Evolutionary conservation across 1,140 invertebrate genomes (phyloP), one percentile per base, ranked within the genome.

Genomic region (Heliconius hewitsoni): DNA sequence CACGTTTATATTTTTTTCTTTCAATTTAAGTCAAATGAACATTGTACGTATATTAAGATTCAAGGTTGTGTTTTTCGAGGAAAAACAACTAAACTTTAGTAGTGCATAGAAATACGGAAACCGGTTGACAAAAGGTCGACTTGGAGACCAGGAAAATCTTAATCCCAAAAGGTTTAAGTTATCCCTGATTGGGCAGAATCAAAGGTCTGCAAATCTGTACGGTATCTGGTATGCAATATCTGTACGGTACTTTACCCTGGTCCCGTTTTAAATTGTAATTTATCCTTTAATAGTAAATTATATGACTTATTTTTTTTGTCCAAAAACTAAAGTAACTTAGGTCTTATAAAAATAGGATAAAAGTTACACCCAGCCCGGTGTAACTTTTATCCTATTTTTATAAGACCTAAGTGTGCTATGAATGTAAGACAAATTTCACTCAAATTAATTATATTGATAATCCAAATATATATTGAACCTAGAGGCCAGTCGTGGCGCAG

Each of bases 101-200:
- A n/a, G 19, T 57, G 70, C 70, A 71, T 18, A 19, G 50, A 71
- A 72, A 71, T 71, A 71, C 3, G 34, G 23, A 77, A 23, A 72
- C 76, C 18, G 37, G 16, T 55, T 57, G 37, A 34, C 27, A 9
- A 78, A 78, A 78, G 52, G 77, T 66, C 55, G 42, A 18, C 52
- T 23, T 34, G 23, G 34, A 57, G 66, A 73, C 37, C 77, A 78
- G 77, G 71, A 78, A 73, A 78, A 78, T 42, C 16, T 23, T 76
- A 37, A 66, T 39, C 34, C 3, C 8, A 66, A 30, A 66, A 66
- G 4, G 30, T 66, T 27, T 30, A 27, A 27, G 9, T 66, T 0
- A 16, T 66, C 9, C 8, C 11, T 6, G 11, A 66, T 16, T 16
- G 60, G 2, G 8, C 19, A 52, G 5, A 19, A n/a, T 23, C 18